Evolutionary conservation across 2,797 vertebrate species (phyloP), one percentile per base, ranked within the genome.

Genomic region (Hyperoplus lanceolatus): DNA sequence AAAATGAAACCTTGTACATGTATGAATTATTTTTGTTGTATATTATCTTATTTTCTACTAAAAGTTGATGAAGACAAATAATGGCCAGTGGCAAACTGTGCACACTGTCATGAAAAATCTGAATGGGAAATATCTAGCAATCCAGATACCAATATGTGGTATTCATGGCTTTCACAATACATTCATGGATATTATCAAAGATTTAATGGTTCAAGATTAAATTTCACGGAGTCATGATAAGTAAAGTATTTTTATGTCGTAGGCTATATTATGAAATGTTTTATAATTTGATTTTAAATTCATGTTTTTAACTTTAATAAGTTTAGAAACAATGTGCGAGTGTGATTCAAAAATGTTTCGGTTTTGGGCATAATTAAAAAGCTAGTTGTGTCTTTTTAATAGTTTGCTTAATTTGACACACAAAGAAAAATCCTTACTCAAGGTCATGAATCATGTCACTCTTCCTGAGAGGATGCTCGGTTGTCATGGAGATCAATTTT

Each of bases 1-100:
- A 1, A 64, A 67, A 68, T 49, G 2, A 62, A 50, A 65, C 8
- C 36, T 58, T 39, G 9, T 70, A 41, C 49, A 80, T 49, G 58
- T 59, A 60, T 61, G 45, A 15, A 54, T 64, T 61, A 77, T 45
- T 68, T 82, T 81, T 89, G 49, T 80, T 67, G 39, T 69, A 66
- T 58, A 38, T 81, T 42, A 63, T 76, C 4, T 61, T 59, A 65
- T 62, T 86, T 87, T 83, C n/a, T 63, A 70, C 29, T 49, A n/a
- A 70, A 14, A 63, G 8, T 62, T 77, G 5, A 67, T 51, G 6
- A 56, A 48, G 45, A 61, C 48, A 66, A 14, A 69, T 59, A 61
- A 58, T 83, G 70, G 48, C 41, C 16, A 50, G 4, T 64, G 36
- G 61, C 42, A 54, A 71, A 61, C 56, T 55, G 11, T 64, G n/a